A percentile compares a stretch with the other conserved stretches of the same genome.
phyloP scores from a whole-genome alignment of 2,888 invertebrate genomes.

The Serrognathus titanus region DNA sequence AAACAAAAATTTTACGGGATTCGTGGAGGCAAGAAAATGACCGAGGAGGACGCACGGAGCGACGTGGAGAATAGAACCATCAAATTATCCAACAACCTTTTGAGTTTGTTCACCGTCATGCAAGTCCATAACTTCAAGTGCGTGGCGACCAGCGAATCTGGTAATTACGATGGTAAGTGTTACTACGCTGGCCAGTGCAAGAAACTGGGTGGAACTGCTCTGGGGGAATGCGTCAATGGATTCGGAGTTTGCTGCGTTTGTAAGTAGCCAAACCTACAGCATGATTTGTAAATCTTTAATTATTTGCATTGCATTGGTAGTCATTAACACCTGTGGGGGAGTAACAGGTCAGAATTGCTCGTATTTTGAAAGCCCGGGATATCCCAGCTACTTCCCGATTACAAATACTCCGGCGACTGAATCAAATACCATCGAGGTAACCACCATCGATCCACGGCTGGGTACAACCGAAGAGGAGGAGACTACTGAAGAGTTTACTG shows the following conservation, averaged over 20 bases:
- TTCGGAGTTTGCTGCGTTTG: slow-evolving; percentile 74
- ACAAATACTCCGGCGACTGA: background rate
- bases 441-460: background rate
- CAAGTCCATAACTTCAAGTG: slow-evolving; percentile 67
- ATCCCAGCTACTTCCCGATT: slow-evolving; percentile 52
- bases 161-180: slow-evolving; percentile 67
- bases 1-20: background rate
- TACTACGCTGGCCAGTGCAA: slow-evolving; percentile 66
- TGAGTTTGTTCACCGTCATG: slow-evolving; percentile 69
- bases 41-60: background rate
- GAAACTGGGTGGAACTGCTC: slow-evolving; percentile 57
- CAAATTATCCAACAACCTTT: slow-evolving; percentile 46
- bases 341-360: slow-evolving; percentile 59
- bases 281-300: background rate
- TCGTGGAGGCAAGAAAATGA: slow-evolving; percentile 4
- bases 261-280: slow-evolving; percentile 51
- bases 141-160: slow-evolving; percentile 51
- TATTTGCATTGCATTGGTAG: slow-evolving; percentile 47
- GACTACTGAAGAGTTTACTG: background rate
- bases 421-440: background rate
- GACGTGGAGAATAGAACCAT: too few species aligned
- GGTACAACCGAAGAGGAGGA: slow-evolving; percentile 3
- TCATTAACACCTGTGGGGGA: slow-evolving; percentile 64
- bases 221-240: slow-evolving; percentile 70
- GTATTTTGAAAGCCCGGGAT: slow-evolving; percentile 72